Conservation (phyloP, 2,888 invertebrate genomes). For the Athalia circularis region DNA sequence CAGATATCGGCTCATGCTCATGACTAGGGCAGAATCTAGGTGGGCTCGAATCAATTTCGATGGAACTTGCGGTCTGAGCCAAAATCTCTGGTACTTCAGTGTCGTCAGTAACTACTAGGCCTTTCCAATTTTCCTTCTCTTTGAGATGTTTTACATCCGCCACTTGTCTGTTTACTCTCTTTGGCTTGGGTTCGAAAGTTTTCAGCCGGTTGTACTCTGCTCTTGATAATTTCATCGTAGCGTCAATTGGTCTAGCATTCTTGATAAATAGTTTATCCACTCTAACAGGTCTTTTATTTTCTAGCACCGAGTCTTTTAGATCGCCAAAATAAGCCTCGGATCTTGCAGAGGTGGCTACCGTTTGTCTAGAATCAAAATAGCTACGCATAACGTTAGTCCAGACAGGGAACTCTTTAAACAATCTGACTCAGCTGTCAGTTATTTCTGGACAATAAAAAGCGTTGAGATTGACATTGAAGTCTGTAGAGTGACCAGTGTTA, state of each 20-base stretch:
- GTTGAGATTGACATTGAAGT: conserved; percentile 16
- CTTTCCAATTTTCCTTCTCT: conserved; percentile 15
- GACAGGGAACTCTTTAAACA: conserved; percentile 15
- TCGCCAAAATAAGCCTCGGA: conserved; percentile 29
- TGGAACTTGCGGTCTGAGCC: too few relatives aligned
- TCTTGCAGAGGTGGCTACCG: conserved; percentile 21
- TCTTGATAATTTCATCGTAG: conserved; percentile 20
- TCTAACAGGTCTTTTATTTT: conserved; percentile 17
- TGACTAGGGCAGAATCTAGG: too few relatives aligned
- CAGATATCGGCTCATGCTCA: too few relatives aligned
- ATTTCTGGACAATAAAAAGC: conserved; percentile 23
- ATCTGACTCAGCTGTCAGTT: conserved; percentile 7
- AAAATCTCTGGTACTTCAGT: background rate
- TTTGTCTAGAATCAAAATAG: conserved; percentile 5
- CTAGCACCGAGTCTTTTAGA: conserved; percentile 19
- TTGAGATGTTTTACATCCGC: background rate
- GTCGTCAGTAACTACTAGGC: background rate
- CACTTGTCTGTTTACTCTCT: background rate
- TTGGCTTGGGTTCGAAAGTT: background rate
- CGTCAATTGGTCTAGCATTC: conserved; percentile 14
- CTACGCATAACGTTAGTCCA: conserved; percentile 25
- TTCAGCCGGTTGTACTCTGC: conserved; percentile 5
- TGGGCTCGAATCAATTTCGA: too few relatives aligned
- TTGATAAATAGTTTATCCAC: conserved; percentile 24
- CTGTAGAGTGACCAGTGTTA: conserved; percentile 5